Conservation (phyloP, 2,888 invertebrate species). For the Agrotis ipsilon region DNA sequence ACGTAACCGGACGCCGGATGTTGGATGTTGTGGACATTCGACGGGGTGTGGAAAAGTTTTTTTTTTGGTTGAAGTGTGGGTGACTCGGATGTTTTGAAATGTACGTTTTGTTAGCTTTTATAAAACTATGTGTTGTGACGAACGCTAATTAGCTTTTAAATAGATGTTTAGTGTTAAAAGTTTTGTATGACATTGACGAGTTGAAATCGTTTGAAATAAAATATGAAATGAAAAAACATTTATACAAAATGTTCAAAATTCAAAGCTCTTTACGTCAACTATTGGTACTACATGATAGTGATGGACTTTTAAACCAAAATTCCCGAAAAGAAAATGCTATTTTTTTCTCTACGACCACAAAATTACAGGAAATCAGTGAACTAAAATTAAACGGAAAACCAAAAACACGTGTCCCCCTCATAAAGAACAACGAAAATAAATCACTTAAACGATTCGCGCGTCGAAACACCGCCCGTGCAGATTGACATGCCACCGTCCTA, state of each 20-base stretch:
- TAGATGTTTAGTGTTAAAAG: conserved; percentile 21
- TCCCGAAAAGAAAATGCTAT: neutral
- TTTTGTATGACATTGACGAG: conserved; percentile 34
- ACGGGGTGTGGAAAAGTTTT: conserved; percentile 32
- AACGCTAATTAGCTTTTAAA: conserved; percentile 44
- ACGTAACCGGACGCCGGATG: conserved; percentile 53
- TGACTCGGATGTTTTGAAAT: conserved; percentile 1
- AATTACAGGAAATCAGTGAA: conserved; percentile 31
- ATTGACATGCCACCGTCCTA: conserved; percentile 84
- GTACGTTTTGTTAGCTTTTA: conserved; percentile 5
- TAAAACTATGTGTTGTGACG: conserved; percentile 9
- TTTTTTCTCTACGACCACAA: neutral
- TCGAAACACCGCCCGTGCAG: conserved; percentile 69
- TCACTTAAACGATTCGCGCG: conserved; percentile 65
- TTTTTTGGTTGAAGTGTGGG: neutral
- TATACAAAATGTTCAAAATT: neutral
- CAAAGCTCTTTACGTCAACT: neutral
- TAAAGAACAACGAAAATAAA: conserved; percentile 66
- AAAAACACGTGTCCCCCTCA: conserved; percentile 55
- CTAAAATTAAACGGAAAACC: conserved; percentile 42
- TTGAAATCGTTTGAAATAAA: conserved; percentile 24
- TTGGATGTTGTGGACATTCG: conserved; percentile 20
- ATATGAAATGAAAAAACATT: conserved; percentile 9
- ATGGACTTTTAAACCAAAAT: neutral
- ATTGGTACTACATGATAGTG: neutral